Percentiles rank a stretch among this genome's conserved stretches.
Evolutionary conservation across 2,113 vertebrate species (phyloP).

Genomic region (Syngnathus typhle): DNA sequence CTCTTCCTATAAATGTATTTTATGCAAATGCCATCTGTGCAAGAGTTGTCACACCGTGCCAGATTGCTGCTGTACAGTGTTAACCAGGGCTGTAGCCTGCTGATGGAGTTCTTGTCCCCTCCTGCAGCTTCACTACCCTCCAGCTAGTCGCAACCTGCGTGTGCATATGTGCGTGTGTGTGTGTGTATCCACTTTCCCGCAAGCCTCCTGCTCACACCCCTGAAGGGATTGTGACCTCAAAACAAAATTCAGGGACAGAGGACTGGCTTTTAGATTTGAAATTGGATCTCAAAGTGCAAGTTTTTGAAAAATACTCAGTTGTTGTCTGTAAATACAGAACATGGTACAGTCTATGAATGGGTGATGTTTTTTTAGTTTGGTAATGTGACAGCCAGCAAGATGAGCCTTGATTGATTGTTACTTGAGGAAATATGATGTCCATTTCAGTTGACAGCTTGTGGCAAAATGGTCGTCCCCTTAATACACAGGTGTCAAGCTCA

Average conservation of each 20-base stretch:
- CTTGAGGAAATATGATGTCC: no score
- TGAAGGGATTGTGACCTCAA: conserved; percentile 46
- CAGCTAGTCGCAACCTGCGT: neutral
- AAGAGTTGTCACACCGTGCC: conserved; percentile 15
- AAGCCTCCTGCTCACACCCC: conserved; percentile 39
- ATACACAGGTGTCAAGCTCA: no score
- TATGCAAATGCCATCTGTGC: neutral
- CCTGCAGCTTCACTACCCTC: conserved; percentile 17
- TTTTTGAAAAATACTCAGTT: neutral
- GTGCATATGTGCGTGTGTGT: neutral
- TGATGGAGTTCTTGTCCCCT: conserved; percentile 40
- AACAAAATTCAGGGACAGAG: conserved; percentile 41
- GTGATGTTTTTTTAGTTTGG: neutral
- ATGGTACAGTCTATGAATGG: neutral
- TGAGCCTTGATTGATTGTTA: no score
- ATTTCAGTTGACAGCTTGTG: no score
- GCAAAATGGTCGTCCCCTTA: no score
- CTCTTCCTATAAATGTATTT: conserved; percentile 5
- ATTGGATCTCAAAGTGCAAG: neutral
- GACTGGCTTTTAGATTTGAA: conserved; percentile 19
- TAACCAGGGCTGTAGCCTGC: conserved; percentile 39
- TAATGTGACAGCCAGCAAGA: no score
- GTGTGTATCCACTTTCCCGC: conserved; percentile 22
- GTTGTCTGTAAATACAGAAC: neutral
- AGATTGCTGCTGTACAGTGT: conserved; percentile 29